These are phyloP conservation scores for Ctenomys sociabilis DNA, from an alignment of 2,113 vertebrate genomes.

Conservation along the genomic window DNA sequence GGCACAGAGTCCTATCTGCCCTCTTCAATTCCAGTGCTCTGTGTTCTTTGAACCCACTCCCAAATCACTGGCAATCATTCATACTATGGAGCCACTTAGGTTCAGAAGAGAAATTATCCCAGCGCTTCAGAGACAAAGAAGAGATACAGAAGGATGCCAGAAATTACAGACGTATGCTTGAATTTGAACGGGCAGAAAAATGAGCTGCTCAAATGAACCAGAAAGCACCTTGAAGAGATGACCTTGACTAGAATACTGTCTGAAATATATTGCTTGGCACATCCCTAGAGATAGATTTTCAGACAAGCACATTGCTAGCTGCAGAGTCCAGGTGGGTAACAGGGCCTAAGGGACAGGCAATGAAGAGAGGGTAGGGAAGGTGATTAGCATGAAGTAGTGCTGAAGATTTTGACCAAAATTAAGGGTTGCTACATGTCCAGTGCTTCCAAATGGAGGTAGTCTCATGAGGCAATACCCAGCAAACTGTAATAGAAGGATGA, in stretches of 20 bases:
- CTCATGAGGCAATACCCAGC: background rate
- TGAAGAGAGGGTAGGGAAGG: background rate
- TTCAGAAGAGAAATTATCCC: slow-evolving; percentile 16
- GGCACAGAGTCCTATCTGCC: background rate
- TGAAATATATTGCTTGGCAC: background rate
- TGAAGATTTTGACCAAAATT: slow-evolving; percentile 32
- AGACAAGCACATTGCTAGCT: background rate
- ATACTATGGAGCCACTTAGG: background rate
- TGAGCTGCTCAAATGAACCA: background rate
- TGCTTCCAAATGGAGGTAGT: background rate
- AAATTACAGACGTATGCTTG: background rate
- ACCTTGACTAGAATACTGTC: background rate
- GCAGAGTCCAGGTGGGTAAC: background rate
- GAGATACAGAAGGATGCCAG: background rate
- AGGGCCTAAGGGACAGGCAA: background rate
- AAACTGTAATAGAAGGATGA: background rate
- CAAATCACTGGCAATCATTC: background rate
- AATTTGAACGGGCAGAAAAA: background rate
- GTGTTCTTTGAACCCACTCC: background rate
- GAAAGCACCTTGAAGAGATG: background rate
- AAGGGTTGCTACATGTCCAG: background rate
- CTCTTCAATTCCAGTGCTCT: background rate
- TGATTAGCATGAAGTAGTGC: background rate
- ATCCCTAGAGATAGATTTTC: background rate
- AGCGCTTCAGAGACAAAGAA: slow-evolving; percentile 20